Evolutionary conservation across 2,888 invertebrate species (phyloP).

Genomic region (Dryobota labecula): DNA sequence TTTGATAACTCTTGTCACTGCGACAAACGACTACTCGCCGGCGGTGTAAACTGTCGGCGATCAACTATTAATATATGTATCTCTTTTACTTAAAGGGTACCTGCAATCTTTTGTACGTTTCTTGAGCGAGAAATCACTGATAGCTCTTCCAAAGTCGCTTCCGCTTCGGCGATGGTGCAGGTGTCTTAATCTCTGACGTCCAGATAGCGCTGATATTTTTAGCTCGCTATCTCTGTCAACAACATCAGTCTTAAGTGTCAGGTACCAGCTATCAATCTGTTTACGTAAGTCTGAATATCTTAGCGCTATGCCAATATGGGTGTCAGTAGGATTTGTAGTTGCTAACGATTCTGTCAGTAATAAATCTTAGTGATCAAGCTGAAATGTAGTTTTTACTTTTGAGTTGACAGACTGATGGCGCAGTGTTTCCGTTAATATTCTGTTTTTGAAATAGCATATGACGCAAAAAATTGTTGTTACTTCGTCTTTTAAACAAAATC

Average conservation of each 20-base stretch:
- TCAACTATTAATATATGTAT: background rate
- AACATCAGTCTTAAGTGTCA: conserved; percentile 46
- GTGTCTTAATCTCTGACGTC: conserved; percentile 31
- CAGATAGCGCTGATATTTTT: conserved; percentile 44
- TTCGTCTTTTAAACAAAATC: no score
- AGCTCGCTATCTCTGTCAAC: conserved; percentile 33
- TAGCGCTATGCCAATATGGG: conserved; percentile 13
- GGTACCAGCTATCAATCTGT: conserved; percentile 18
- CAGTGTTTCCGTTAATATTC: background rate
- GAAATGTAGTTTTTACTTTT: background rate
- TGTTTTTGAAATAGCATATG: background rate
- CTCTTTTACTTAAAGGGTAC: background rate
- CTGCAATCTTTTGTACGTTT: background rate
- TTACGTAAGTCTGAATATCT: conserved; percentile 28
- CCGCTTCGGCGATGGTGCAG: background rate
- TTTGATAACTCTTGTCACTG: background rate
- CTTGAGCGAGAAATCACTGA: background rate
- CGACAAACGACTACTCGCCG: background rate
- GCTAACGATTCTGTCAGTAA: background rate
- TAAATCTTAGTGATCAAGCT: background rate
- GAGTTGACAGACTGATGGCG: background rate
- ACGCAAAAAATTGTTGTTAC: background rate
- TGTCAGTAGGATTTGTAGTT: conserved; percentile 17
- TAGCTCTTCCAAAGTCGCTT: background rate
- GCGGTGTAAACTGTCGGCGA: background rate